Percentiles rank a stretch among this genome's conserved stretches.
phyloP scores from a whole-genome alignment of 2,888 invertebrate genomes.

The Agrotis puta region DNA sequence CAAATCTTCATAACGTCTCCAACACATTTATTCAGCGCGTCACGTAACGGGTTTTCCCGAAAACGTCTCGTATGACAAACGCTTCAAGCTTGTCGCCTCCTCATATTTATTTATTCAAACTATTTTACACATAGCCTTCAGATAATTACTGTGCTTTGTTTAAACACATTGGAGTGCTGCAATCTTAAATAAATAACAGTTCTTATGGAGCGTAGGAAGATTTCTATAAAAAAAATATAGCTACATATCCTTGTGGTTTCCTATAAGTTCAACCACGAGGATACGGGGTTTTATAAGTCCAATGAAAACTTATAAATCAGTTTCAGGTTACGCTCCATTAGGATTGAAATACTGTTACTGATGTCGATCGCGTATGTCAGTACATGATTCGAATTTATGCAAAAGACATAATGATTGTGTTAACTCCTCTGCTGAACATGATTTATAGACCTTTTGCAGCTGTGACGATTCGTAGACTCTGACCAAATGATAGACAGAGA shows the following conservation, averaged over 20 bases:
- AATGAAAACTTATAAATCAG: background rate
- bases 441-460: background rate
- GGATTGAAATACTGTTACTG: too few species aligned
- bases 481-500: too few species aligned
- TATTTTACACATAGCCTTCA: constrained; percentile 28
- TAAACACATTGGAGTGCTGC: constrained; percentile 16
- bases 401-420: too few species aligned
- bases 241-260: background rate
- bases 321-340: too few species aligned
- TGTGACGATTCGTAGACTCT: background rate
- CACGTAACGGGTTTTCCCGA: constrained; percentile 43
- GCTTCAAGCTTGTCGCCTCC: constrained; percentile 3
- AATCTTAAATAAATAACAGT: constrained; percentile 27
- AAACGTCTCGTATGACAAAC: constrained; percentile 40
- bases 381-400: too few species aligned
- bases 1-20: background rate
- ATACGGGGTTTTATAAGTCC: background rate
- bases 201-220: background rate
- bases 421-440: too few species aligned
- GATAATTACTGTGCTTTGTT: constrained; percentile 8
- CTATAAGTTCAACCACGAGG: background rate
- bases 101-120: constrained; percentile 36
- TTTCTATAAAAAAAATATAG: background rate
- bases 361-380: too few species aligned
- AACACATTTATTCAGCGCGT: background rate